A percentile compares a stretch with the other conserved stretches of the same genome.
Evolutionary conservation across 2,113 vertebrate genomes (phyloP).

Genomic region (Gnathonemus echidnorhynchus): DNA sequence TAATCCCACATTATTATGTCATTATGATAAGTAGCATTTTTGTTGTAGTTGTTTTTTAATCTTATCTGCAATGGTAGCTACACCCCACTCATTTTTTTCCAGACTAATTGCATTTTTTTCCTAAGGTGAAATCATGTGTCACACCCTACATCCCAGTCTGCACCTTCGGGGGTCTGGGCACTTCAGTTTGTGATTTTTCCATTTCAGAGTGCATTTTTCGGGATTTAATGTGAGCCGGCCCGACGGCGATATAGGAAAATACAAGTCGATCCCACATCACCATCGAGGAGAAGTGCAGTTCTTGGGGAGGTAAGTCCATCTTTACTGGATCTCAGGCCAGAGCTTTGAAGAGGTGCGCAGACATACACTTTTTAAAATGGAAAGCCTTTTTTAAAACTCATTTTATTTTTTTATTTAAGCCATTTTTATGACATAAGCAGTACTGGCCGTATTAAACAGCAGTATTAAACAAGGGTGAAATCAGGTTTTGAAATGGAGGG

Average conservation of each 20-base stretch:
- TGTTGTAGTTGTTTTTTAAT: neutral
- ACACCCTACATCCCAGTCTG: neutral
- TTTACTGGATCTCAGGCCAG: neutral
- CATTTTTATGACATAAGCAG: neutral
- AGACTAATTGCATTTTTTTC: neutral
- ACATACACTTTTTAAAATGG: neutral
- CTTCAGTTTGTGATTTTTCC: neutral
- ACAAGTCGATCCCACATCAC: conserved; percentile 93
- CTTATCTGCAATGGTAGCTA: neutral
- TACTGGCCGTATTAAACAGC: too few species aligned
- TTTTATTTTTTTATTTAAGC: neutral
- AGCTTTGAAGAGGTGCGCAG: neutral
- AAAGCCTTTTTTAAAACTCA: neutral
- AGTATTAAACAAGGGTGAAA: neutral
- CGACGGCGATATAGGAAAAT: conserved; percentile 86
- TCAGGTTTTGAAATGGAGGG: neutral
- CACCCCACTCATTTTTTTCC: neutral
- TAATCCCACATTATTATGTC: neutral
- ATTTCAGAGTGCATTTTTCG: conserved; percentile 75
- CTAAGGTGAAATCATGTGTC: neutral
- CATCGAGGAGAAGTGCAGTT: conserved; percentile 95
- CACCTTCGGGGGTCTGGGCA: neutral
- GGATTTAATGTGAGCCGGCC: conserved; percentile 84
- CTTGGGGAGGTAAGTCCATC: conserved; percentile 74
- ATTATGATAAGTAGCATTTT: neutral